Conservation (phyloP, 2,113 vertebrate genomes). For the Sprattus sprattus region DNA sequence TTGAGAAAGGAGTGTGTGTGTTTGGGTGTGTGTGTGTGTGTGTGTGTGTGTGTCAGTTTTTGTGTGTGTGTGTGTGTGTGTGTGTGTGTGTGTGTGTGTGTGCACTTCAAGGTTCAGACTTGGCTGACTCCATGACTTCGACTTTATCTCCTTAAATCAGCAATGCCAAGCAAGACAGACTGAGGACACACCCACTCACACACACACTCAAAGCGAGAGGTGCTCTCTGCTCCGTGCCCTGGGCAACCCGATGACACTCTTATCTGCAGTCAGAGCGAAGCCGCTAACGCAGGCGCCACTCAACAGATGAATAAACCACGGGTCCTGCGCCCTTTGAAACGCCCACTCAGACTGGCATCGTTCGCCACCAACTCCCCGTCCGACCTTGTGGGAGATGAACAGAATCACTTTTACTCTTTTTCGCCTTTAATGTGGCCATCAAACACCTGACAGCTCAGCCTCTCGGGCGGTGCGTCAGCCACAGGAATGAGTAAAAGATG, state of each 20-base stretch:
- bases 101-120: no score
- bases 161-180: no score
- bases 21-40: slow-evolving; percentile 15
- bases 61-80: slow-evolving; percentile 13
- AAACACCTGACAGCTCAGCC: neutral
- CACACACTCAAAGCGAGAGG: neutral
- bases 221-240: neutral
- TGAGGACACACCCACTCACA: no score
- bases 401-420: no score
- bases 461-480: neutral
- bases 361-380: no score
- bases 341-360: no score
- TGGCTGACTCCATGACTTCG: no score
- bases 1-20: slow-evolving; percentile 7
- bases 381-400: no score
- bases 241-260: neutral
- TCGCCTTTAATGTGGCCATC: neutral
- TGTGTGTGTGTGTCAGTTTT: neutral
- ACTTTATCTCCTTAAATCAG: no score
- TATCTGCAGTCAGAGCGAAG: neutral
- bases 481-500: neutral
- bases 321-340: no score
- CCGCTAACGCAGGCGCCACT: neutral
- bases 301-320: no score
- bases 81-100: neutral